Percentiles rank a stretch among this genome's conserved stretches.
phyloP scores from a whole-genome alignment of 2,888 invertebrate genomes.

The Ormyrus rosae region DNA sequence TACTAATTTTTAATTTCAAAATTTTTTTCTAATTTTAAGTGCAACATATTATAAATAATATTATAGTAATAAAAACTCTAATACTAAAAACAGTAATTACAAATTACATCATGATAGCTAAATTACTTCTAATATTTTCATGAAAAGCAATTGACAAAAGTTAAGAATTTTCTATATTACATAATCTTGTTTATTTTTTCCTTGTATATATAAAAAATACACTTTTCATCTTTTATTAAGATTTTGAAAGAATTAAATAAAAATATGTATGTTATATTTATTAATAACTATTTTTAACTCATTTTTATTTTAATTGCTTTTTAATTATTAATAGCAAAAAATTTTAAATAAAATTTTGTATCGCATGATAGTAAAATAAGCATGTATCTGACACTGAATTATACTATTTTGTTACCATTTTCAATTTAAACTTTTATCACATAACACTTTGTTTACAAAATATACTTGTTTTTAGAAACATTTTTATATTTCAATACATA shows the following conservation, averaged over 20 bases:
- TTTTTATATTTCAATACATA: too few relatives aligned
- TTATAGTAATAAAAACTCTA: too few relatives aligned
- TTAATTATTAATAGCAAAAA: not conserved
- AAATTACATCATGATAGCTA: too few relatives aligned
- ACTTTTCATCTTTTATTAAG: not conserved
- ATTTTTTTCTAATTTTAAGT: not conserved
- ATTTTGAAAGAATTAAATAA: not conserved
- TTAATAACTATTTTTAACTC: not conserved
- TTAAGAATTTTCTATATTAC: not conserved
- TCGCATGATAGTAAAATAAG: too few relatives aligned
- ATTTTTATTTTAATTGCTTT: not conserved
- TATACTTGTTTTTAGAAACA: too few relatives aligned
- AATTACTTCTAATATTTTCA: too few relatives aligned
- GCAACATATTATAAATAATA: too few relatives aligned
- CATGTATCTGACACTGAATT: too few relatives aligned
- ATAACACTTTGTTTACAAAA: too few relatives aligned
- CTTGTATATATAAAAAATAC: not conserved
- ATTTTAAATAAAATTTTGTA: not conserved
- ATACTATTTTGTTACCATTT: too few relatives aligned
- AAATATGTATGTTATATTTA: not conserved
- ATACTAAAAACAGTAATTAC: too few relatives aligned
- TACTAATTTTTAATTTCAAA: not conserved
- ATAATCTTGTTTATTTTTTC: conserved; percentile 19
- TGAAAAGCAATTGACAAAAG: not conserved
- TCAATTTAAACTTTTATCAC: too few relatives aligned